Evolutionary conservation across 2,797 vertebrate species (phyloP), one percentile per base, ranked within the genome.

Genomic region (Cirrhinus molitorella): DNA sequence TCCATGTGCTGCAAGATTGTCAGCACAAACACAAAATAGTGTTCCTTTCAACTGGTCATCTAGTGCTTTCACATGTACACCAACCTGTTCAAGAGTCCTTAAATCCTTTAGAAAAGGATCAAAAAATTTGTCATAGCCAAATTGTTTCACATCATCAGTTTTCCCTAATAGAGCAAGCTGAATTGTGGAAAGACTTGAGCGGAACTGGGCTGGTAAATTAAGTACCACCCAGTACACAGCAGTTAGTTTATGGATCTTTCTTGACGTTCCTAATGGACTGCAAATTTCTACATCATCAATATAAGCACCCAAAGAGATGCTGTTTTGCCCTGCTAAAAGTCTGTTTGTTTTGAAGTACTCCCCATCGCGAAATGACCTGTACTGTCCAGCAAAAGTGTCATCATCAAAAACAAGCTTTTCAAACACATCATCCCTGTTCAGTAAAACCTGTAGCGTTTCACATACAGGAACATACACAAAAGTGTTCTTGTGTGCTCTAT

Each of bases 171-270:
- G 34, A 61, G 59, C 76, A 3, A 79, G 28, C 57, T 79, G 57
- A 61, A 65, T 65, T 31, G 37, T 14, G 19, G 57, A 34, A 31
- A 79, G 61, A 79, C 28, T 57, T 23, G 75, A 78, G 25, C 57
- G 23, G 40, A 55, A 78, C 75, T 19, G 75, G 75, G 31, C 31
- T 34, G 31, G 31, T 10, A 78, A 78, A 34, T 78, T 78, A 23
- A 78, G 47, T 55, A 57, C 28, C 21, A 78, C 75, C 75, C 55
- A 78, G 40, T 59, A 63, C 17, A 78, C 75, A 17, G 75, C 75
- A 3, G 75, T 59, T 28, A 78, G 63, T 78, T 78, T 78, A 7
- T 78, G 53, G n/a, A 31, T 55, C 23, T 78, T 78, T 63, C 34
- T 78, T 19, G 23, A 78, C 7, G 75, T 78, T 8, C 55, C 55